Percentiles rank a stretch among this genome's conserved stretches.
phyloP scores from a whole-genome alignment of 2,888 invertebrate genomes.

The Nycteola revayana region DNA sequence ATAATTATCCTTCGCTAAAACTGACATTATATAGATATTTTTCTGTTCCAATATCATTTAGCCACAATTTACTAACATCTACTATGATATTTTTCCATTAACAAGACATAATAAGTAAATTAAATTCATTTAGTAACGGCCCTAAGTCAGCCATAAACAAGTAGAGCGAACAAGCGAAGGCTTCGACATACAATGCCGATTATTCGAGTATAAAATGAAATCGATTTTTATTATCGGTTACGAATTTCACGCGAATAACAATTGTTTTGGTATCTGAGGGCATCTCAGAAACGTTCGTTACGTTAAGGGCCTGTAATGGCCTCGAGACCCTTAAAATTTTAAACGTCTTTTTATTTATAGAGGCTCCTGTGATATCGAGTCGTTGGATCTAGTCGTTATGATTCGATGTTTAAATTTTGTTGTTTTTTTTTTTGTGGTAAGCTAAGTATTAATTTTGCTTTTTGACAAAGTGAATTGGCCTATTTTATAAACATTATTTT shows the following conservation, averaged over 20 bases:
- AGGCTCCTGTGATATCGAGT: constrained; percentile 61
- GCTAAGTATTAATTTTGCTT: no score
- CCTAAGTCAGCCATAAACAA: no score
- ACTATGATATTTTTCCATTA: no score
- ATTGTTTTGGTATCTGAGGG: constrained; percentile 64
- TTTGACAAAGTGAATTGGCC: no score
- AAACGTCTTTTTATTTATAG: constrained; percentile 75
- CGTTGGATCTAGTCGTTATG: constrained; percentile 62
- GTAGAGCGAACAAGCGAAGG: constrained; percentile 29
- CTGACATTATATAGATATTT: no score
- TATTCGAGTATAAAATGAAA: constrained; percentile 35
- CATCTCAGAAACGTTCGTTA: constrained; percentile 66
- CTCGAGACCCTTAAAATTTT: constrained; percentile 75
- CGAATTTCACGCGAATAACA: constrained; percentile 67
- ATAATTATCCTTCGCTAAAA: no score
- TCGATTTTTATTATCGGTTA: constrained; percentile 47
- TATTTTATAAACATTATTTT: no score
- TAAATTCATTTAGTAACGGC: no score
- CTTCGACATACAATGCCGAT: constrained; percentile 19
- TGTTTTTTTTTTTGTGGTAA: no score
- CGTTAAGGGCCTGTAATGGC: constrained; percentile 77
- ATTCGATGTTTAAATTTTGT: constrained; percentile 40
- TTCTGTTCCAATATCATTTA: no score
- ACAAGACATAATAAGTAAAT: no score
- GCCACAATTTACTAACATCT: no score